A percentile compares a stretch with the other conserved stretches of the same genome.
Evolutionary conservation across 2,888 invertebrate genomes (phyloP).

Genomic region (Orchesellides sinensis): DNA sequence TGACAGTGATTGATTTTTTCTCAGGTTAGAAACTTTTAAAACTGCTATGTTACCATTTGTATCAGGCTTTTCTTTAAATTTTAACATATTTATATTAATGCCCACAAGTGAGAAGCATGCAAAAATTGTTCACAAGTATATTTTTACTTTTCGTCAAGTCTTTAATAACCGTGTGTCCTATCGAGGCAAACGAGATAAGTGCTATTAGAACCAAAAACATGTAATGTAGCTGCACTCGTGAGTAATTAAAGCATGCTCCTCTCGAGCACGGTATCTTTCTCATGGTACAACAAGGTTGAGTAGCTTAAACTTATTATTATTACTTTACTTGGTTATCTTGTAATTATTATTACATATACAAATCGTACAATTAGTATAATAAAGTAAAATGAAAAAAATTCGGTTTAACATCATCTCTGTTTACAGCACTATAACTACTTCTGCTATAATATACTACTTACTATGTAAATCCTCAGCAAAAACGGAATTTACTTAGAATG

Average conservation of each 20-base stretch:
- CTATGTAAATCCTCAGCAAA: no score
- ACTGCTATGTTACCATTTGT: neutral
- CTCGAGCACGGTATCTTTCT: slow-evolving; percentile 5
- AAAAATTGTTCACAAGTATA: slow-evolving; percentile 10
- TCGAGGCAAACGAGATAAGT: slow-evolving; percentile 9
- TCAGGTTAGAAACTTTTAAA: neutral
- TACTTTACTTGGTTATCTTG: neutral
- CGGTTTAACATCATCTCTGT: no score
- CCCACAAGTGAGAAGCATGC: slow-evolving; percentile 5
- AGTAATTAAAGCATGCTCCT: slow-evolving; percentile 23
- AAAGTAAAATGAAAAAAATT: no score
- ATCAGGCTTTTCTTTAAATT: no score
- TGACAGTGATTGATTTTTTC: slow-evolving; percentile 14
- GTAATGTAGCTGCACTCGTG: slow-evolving; percentile 15
- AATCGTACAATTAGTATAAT: no score
- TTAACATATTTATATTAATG: neutral
- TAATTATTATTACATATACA: neutral
- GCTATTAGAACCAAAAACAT: slow-evolving; percentile 21
- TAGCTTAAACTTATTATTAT: no score
- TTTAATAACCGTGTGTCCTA: neutral
- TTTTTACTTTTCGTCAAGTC: slow-evolving; percentile 7
- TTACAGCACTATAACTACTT: neutral
- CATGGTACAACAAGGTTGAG: neutral
- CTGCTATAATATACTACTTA: neutral
- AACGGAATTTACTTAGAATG: no score